phyloP scores from a whole-genome alignment of 35 echinoderm and acorn worm species.

The Lytechinus pictus region DNA sequence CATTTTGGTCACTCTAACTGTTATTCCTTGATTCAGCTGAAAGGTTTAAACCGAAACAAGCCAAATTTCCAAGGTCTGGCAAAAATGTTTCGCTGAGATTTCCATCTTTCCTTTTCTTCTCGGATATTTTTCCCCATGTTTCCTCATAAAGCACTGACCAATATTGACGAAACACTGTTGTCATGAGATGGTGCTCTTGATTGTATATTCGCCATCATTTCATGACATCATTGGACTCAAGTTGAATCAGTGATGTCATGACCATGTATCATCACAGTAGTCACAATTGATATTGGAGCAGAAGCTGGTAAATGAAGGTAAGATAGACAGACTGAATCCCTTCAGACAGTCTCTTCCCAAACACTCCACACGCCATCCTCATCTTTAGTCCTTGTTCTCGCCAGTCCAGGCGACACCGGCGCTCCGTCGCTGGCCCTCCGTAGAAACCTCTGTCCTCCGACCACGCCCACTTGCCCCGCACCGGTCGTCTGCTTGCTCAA shows the following conservation, averaged over 20 bases:
- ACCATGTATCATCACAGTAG: neutral
- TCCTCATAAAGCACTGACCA: too few relatives aligned
- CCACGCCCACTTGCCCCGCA: neutral
- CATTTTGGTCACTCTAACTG: too few relatives aligned
- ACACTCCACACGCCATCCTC: slow-evolving; percentile 86
- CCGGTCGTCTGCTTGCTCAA: neutral
- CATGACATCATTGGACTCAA: neutral
- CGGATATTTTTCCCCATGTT: too few relatives aligned
- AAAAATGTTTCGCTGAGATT: too few relatives aligned
- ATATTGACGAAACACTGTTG: too few relatives aligned
- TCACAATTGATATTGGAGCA: neutral
- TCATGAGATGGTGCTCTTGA: too few relatives aligned
- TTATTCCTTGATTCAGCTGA: too few relatives aligned
- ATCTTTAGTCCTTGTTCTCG: slow-evolving; percentile 57
- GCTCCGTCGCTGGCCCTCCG: slow-evolving; percentile 32
- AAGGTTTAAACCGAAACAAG: too few relatives aligned
- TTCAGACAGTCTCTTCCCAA: slow-evolving; percentile 89
- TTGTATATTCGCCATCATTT: neutral
- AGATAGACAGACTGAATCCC: neutral
- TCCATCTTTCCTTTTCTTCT: too few relatives aligned
- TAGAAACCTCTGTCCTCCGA: slow-evolving; percentile 34
- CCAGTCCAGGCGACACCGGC: slow-evolving; percentile 39
- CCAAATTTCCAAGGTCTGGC: too few relatives aligned
- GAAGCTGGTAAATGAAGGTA: neutral
- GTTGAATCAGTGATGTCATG: neutral